Base-by-base conservation (phyloP, 1,140 invertebrate species). In the Conus betulinus region DNA sequence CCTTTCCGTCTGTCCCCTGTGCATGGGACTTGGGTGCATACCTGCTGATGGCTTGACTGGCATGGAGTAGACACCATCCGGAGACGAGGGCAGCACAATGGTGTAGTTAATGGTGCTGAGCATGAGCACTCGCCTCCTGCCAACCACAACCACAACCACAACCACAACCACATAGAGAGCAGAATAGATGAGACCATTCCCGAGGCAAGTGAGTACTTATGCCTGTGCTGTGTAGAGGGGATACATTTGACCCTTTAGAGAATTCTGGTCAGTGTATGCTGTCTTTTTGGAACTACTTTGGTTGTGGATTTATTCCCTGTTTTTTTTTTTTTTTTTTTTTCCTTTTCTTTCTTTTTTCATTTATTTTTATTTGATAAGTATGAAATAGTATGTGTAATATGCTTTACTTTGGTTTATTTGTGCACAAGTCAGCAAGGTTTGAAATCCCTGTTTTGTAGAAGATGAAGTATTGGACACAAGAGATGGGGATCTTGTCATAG, bases 121-220 rank as follows among this genome's bases (percentile, higher is more conserved):
- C 91, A 91, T 90, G 91, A 91, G 23, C 71, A 87, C 15, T 53
- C 67, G 27, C 85, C 88, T 52, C 85, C 79, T 25, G 53, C 11
- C 67, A 71, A 23, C 57, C 57, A 60, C 67, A 71, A 23, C 67
- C 67, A 85, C 85, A 90, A 90, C 83, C 86, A 89, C 27, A 51
- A 79, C 63, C 88, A 71, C 55, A 79, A 89, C 86, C 82, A 78
- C 76, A 90, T 91, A 88, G 90, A 90, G 84, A 88, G 81, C 88
- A 88, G 90, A 53, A 90, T 91, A 79, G 89, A 90, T n/a, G 91
- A 91, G 83, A 85, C 89, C 51, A 91, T 91, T 52, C 91, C 91
- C 57, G 91, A 91, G 88, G 91, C 89, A 63, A 91, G 91, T 91
- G 88, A 90, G 91, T 90, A 88, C 53, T 74, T 15, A 20, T 11